Evolutionary conservation across 2,113 vertebrate genomes (phyloP).

Genomic region (Carlito syrichta): DNA sequence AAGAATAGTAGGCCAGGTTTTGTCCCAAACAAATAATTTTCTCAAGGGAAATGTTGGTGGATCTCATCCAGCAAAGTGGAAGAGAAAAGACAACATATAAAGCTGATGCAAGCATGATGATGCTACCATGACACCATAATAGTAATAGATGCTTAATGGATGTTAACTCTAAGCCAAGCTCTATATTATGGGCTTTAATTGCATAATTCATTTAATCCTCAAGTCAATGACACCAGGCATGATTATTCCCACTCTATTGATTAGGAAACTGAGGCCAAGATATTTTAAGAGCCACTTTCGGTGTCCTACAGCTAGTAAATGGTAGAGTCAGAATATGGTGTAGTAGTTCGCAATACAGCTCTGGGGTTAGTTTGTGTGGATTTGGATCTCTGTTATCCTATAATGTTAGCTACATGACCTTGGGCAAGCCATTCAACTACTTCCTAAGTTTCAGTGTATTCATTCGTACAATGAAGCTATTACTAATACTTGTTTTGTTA

Average conservation of each 20-base stretch:
- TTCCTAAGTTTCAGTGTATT: background rate
- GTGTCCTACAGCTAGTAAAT: background rate
- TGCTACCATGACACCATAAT: background rate
- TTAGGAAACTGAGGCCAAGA: background rate
- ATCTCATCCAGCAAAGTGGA: background rate
- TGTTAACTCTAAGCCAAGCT: background rate
- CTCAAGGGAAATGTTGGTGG: background rate
- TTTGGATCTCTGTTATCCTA: background rate
- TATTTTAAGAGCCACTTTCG: background rate
- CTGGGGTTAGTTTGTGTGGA: background rate
- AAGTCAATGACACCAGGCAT: background rate
- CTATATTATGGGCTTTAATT: background rate
- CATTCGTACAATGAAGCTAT: background rate
- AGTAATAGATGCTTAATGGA: background rate
- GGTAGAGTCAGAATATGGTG: background rate
- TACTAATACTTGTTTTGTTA: background rate
- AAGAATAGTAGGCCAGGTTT: background rate
- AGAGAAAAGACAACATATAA: background rate
- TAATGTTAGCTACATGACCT: background rate
- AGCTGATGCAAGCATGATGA: background rate
- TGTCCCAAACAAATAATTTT: background rate
- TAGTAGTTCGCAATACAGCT: background rate
- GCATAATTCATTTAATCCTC: background rate
- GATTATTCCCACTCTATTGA: background rate
- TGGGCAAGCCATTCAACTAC: background rate